Conservation (phyloP, 1,140 invertebrate species). For the Rhyzopertha dominica region DNA sequence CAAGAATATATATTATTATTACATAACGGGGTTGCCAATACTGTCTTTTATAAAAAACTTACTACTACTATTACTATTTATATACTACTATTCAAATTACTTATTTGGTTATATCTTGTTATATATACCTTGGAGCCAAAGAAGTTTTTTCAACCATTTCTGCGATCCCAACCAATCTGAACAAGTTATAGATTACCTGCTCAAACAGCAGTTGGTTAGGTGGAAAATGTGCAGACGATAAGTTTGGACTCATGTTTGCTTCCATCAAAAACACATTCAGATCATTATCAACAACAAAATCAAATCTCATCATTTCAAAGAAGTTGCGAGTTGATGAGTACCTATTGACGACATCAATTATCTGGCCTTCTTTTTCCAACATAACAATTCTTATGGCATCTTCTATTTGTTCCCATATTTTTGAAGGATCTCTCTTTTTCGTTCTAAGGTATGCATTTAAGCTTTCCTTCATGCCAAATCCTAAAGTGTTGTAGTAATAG, state of each 20-base stretch:
- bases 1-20: too few species aligned
- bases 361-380: conserved; percentile 67
- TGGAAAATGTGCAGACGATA: conserved; percentile 88
- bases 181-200: conserved; percentile 84
- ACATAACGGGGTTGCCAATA: too few species aligned
- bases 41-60: too few species aligned
- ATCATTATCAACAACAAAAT: conserved; percentile 86
- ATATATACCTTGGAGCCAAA: too few species aligned
- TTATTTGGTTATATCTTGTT: too few species aligned
- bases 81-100: too few species aligned
- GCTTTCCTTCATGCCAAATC: conserved; percentile 81
- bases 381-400: conserved; percentile 71
- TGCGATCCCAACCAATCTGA: conserved; percentile 75
- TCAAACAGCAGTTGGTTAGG: conserved; percentile 86
- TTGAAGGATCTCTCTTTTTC: conserved; percentile 63
- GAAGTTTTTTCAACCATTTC: conserved; percentile 48
- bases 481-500: conserved; percentile 69
- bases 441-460: conserved; percentile 75
- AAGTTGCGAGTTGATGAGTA: conserved; percentile 65
- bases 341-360: conserved; percentile 53
- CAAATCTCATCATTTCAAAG: conserved; percentile 92
- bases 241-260: conserved; percentile 97
- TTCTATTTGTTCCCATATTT: conserved; percentile 79
- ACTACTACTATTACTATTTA: too few species aligned
- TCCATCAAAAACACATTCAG: conserved; percentile 88